These are phyloP conservation scores for Furnarius figulus DNA, from an alignment of 2,113 vertebrate genomes.

Conservation along the genomic window DNA sequence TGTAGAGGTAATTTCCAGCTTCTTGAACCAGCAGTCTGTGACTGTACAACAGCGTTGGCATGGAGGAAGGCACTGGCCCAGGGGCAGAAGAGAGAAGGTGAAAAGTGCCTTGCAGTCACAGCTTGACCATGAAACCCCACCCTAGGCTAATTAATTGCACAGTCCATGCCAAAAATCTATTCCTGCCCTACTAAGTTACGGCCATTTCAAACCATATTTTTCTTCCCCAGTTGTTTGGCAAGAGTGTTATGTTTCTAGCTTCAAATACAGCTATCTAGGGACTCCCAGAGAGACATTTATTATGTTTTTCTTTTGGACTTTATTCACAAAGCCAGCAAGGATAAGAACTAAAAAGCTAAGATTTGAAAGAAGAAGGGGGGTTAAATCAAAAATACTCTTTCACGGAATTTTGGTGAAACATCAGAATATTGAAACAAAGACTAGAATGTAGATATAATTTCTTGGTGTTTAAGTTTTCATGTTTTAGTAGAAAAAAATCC, in stretches of 20 bases:
- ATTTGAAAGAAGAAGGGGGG: not conserved
- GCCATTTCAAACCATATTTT: conserved; percentile 43
- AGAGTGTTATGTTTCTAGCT: conserved; percentile 22
- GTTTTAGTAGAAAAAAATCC: conserved; percentile 1
- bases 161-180: not conserved
- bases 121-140: not conserved
- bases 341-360: conserved; percentile 2
- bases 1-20: not conserved
- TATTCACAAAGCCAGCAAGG: conserved; percentile 1
- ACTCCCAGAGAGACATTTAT: conserved; percentile 14
- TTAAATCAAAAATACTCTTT: conserved; percentile 2
- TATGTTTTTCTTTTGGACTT: conserved; percentile 47
- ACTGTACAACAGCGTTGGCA: not conserved
- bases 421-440: not conserved
- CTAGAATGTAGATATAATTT: not conserved
- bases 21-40: not conserved
- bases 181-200: not conserved
- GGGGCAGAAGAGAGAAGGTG: not conserved
- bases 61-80: not conserved
- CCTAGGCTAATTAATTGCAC: not conserved
- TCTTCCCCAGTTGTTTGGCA: conserved; percentile 6
- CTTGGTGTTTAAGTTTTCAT: conserved; percentile 8
- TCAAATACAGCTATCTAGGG: conserved; percentile 49
- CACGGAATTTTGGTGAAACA: conserved; percentile 44
- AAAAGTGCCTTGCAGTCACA: not conserved